Conservation (phyloP, 2,888 invertebrate genomes). For the Endotricha flammealis region DNA sequence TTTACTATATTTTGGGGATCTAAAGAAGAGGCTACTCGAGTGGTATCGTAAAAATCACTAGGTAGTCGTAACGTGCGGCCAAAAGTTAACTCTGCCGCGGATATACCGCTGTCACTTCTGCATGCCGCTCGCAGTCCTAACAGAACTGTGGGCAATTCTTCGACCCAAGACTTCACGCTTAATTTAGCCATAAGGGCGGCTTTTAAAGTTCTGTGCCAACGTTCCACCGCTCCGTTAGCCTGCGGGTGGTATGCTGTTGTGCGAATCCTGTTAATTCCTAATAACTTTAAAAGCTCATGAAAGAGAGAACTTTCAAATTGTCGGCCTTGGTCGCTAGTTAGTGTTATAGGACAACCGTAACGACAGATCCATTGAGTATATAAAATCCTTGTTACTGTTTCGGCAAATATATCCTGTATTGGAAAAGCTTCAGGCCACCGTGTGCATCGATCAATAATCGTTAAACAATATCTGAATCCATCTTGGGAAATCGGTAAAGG, state of each 20-base stretch:
- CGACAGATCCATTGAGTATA: conserved; percentile 19
- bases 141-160: conserved; percentile 27
- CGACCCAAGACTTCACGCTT: conserved; percentile 14
- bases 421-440: conserved; percentile 26
- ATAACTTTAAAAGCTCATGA: conserved; percentile 12
- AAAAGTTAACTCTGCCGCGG: conserved; percentile 25
- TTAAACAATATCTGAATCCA: conserved; percentile 20
- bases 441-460: conserved; percentile 22
- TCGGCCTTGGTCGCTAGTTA: conserved; percentile 22
- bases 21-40: background rate
- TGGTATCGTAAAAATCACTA: conserved; percentile 20
- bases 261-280: conserved; percentile 16
- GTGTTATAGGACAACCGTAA: conserved; percentile 16
- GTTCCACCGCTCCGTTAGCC: conserved; percentile 19
- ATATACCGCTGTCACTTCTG: conserved; percentile 18
- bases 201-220: conserved; percentile 23
- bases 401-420: conserved; percentile 18
- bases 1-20: background rate
- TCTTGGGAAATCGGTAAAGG: conserved; percentile 18
- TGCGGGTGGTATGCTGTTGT: conserved; percentile 20
- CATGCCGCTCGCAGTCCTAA: conserved; percentile 26
- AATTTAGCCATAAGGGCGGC: conserved; percentile 8
- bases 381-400: conserved; percentile 17
- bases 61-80: conserved; percentile 24
- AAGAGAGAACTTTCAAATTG: conserved; percentile 22